Percentiles rank a stretch among this genome's conserved stretches.
phyloP scores from a whole-genome alignment of 2,797 vertebrate species.

The Trachurus trachurus region DNA sequence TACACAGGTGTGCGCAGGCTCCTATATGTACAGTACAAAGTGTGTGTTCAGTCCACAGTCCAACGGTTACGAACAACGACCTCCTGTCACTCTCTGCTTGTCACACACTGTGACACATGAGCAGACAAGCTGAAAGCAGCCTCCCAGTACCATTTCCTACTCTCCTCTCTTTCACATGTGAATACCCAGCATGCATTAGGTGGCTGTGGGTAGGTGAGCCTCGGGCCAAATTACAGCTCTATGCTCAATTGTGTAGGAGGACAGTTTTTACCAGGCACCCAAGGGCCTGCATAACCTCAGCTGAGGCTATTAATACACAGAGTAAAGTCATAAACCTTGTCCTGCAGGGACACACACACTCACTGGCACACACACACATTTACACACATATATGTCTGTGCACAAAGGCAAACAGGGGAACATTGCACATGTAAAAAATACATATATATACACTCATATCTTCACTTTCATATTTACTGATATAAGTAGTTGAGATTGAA shows the following conservation, averaged over 20 bases:
- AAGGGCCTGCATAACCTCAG: slow-evolving; percentile 82
- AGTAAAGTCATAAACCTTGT: slow-evolving; percentile 62
- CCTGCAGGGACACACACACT: slow-evolving; percentile 45
- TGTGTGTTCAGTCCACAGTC: background rate
- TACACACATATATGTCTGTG: slow-evolving; percentile 6
- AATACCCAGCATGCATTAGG: slow-evolving; percentile 87
- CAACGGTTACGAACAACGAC: slow-evolving; percentile 20
- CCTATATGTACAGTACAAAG: too few relatives aligned
- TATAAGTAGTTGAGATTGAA: background rate
- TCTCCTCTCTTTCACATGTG: slow-evolving; percentile 73
- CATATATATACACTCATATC: too few relatives aligned
- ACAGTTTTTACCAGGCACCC: slow-evolving; percentile 82
- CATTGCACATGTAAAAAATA: background rate
- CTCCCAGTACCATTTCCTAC: slow-evolving; percentile 31
- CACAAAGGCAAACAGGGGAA: slow-evolving; percentile 4
- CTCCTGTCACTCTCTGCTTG: slow-evolving; percentile 24
- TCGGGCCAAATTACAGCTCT: slow-evolving; percentile 80
- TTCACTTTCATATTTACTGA: background rate
- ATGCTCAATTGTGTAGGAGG: slow-evolving; percentile 84
- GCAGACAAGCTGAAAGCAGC: slow-evolving; percentile 50
- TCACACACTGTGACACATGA: slow-evolving; percentile 51
- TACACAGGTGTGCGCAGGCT: background rate
- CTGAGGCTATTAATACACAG: slow-evolving; percentile 82
- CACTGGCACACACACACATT: slow-evolving; percentile 19
- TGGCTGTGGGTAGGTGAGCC: slow-evolving; percentile 86